These are phyloP conservation scores for Clinocottus analis DNA, from an alignment of 2,113 vertebrate genomes.

Conservation along the genomic window DNA sequence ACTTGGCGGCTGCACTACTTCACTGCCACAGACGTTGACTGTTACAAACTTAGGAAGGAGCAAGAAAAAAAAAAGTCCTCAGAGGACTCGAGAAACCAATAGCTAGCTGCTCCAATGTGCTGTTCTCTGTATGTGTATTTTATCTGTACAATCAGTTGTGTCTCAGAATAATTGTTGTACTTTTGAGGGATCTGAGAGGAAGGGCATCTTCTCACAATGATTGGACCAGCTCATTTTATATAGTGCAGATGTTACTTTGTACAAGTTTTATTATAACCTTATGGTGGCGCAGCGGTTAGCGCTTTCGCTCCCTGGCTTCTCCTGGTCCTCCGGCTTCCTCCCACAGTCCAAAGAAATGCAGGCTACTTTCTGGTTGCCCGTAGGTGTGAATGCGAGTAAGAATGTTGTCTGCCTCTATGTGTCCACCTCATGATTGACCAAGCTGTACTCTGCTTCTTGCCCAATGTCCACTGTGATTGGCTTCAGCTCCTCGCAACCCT, in stretches of 20 bases:
- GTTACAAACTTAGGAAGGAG: slow-evolving; percentile 17
- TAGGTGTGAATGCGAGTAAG: neutral
- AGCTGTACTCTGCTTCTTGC: neutral
- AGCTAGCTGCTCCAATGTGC: neutral
- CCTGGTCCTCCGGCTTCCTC: neutral
- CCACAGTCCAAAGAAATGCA: neutral
- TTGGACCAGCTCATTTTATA: neutral
- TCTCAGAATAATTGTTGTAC: neutral
- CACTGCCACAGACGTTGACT: slow-evolving; percentile 32
- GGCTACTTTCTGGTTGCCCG: neutral
- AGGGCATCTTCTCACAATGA: neutral
- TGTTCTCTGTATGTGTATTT: neutral
- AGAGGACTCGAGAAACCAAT: neutral
- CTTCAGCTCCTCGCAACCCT: neutral
- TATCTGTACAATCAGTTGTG: neutral
- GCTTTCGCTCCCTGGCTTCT: neutral
- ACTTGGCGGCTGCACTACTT: neutral
- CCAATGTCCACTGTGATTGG: neutral
- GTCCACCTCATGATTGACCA: neutral
- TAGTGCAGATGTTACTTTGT: neutral
- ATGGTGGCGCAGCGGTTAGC: neutral
- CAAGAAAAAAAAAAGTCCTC: neutral
- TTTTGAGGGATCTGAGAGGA: neutral
- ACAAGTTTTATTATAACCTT: neutral
- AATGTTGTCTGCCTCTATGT: neutral